Conservation (phyloP, 2,797 vertebrate genomes). For the Onychomys torridus region DNA sequence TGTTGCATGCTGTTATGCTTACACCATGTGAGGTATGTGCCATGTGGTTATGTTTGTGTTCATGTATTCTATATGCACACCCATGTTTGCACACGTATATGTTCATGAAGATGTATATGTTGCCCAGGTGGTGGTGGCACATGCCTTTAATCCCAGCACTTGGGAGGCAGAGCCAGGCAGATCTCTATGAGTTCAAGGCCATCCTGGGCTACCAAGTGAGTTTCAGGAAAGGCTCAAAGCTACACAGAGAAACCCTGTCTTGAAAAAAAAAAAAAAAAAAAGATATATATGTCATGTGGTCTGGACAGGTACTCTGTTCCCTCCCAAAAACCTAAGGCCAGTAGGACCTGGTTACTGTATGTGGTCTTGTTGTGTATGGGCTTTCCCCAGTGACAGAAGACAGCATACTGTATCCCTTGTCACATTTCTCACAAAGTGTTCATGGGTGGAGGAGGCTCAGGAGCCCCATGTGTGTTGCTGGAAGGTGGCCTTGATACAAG, state of each 20-base stretch:
- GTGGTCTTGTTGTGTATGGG: rapidly evolving
- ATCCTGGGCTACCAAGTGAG: too few relatives aligned
- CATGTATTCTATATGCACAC: neutral
- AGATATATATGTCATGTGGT: neutral
- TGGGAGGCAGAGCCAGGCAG: too few relatives aligned
- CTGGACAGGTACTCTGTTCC: neutral
- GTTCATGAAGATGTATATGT: neutral
- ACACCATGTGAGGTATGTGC: too few relatives aligned
- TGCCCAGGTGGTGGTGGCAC: too few relatives aligned
- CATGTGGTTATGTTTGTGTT: neutral
- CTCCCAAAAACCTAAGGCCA: rapidly evolving
- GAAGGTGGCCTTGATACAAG: neutral
- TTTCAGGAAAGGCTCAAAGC: too few relatives aligned
- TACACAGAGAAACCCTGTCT: too few relatives aligned
- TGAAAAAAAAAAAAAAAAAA: too few relatives aligned
- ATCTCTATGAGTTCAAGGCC: too few relatives aligned
- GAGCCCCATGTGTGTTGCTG: too few relatives aligned
- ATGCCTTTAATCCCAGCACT: too few relatives aligned
- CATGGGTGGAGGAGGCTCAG: neutral
- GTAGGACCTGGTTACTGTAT: rapidly evolving
- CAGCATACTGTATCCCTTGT: neutral
- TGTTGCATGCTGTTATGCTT: neutral
- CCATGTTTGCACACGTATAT: neutral
- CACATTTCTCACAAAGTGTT: neutral
- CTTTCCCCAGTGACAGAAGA: neutral